Evolutionary conservation across 2,888 invertebrate species (phyloP).

Genomic region (Cistogaster globosa): DNA sequence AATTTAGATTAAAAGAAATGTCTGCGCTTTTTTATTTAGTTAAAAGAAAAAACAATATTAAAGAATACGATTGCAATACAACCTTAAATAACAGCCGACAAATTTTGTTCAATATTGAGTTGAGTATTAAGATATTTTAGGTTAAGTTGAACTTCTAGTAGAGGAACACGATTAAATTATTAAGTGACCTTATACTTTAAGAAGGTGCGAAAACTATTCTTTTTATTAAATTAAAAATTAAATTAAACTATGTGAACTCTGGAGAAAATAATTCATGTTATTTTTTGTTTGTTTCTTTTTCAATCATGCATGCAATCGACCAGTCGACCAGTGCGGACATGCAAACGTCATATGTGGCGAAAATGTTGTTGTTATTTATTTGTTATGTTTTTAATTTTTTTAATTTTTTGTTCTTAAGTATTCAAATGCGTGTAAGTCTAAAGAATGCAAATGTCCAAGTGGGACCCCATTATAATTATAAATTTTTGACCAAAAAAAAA

Average conservation of each 20-base stretch:
- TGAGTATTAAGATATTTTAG: neutral
- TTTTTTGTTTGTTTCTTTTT: constrained; percentile 69
- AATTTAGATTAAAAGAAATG: constrained; percentile 37
- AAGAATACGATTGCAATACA: constrained; percentile 39
- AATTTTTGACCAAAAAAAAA: constrained; percentile 31
- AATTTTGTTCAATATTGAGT: constrained; percentile 47
- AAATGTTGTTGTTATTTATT: neutral
- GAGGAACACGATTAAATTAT: no score
- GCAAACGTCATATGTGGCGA: constrained; percentile 65
- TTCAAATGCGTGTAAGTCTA: constrained; percentile 60
- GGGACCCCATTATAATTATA: constrained; percentile 25
- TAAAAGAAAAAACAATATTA: constrained; percentile 16
- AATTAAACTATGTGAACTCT: neutral
- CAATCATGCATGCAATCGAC: constrained; percentile 78
- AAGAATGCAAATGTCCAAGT: constrained; percentile 66
- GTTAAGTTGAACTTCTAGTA: no score
- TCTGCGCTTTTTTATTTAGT: constrained; percentile 1
- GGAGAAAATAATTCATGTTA: neutral
- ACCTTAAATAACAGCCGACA: constrained; percentile 54
- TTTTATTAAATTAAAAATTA: constrained; percentile 10
- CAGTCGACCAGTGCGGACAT: constrained; percentile 62
- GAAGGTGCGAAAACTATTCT: constrained; percentile 24
- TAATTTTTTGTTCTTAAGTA: constrained; percentile 33
- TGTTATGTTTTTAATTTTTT: constrained; percentile 40
- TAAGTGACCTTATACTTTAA: neutral